Evolutionary conservation across 2,797 vertebrate genomes (phyloP).

Genomic region (Centropyge bicolor): DNA sequence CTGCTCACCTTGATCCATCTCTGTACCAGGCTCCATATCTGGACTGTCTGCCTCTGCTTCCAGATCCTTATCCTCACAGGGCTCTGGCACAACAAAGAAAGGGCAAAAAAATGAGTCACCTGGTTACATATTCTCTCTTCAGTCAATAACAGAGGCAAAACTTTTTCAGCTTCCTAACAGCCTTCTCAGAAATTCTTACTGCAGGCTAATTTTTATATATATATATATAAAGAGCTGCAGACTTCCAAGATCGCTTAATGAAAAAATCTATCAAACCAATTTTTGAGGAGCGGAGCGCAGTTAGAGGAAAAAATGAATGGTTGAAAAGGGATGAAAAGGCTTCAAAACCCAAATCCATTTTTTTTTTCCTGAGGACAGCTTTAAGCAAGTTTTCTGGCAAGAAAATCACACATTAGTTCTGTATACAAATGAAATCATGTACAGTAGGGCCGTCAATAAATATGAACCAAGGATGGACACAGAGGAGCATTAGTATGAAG

Average conservation of each 20-base stretch:
- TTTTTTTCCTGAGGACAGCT: slow-evolving; percentile 27
- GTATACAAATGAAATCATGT: slow-evolving; percentile 21
- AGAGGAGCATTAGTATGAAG: slow-evolving; percentile 66
- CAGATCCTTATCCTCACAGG: slow-evolving; percentile 87
- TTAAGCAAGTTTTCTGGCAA: slow-evolving; percentile 16
- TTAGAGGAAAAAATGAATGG: slow-evolving; percentile 15
- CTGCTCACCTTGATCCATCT: slow-evolving; percentile 93
- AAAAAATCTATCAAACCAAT: slow-evolving; percentile 38
- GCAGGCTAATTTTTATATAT: slow-evolving; percentile 4
- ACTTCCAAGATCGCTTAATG: slow-evolving; percentile 26
- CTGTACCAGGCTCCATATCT: slow-evolving; percentile 92
- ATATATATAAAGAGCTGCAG: neutral
- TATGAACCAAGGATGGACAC: slow-evolving; percentile 24
- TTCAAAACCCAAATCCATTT: slow-evolving; percentile 44
- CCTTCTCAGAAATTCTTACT: slow-evolving; percentile 24
- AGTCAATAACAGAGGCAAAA: slow-evolving; percentile 27
- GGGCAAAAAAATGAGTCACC: slow-evolving; percentile 24
- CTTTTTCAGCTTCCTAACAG: slow-evolving; percentile 34
- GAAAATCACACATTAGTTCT: slow-evolving; percentile 22
- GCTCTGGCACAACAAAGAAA: slow-evolving; percentile 82
- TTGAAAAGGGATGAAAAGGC: slow-evolving; percentile 37
- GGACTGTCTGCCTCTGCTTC: slow-evolving; percentile 91
- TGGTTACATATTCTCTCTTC: neutral
- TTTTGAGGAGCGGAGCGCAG: slow-evolving; percentile 27
- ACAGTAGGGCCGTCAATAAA: slow-evolving; percentile 16